Percentiles rank a stretch among this genome's conserved stretches.
These are phyloP conservation scores for Calidris pygmaea DNA, from an alignment of 2,113 vertebrate genomes.

Conservation along the genomic window DNA sequence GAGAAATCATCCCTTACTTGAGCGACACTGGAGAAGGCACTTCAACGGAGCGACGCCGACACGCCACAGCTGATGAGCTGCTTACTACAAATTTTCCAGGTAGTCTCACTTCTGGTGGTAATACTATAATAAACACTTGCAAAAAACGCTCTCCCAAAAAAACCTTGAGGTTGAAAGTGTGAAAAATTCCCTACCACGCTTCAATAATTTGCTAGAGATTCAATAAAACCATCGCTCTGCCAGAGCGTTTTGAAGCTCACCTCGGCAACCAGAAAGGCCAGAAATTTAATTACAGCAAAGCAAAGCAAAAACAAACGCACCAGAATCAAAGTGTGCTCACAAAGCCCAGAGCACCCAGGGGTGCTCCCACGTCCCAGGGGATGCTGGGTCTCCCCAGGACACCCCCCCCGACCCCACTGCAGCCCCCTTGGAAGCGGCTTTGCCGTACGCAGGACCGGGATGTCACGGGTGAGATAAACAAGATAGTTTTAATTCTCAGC, in stretches of 20 bases:
- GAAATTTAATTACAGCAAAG: conserved; percentile 32
- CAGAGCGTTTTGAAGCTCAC: not conserved
- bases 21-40: not conserved
- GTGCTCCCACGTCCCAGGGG: fast-evolving
- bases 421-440: not conserved
- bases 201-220: conserved; percentile 8
- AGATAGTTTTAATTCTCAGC: not conserved
- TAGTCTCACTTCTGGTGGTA: not conserved
- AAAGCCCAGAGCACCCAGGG: not conserved
- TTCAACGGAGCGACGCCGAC: not conserved
- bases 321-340: not conserved
- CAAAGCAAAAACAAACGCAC: not conserved
- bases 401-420: fast-evolving
- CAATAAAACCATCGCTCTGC: not conserved
- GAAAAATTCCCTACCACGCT: conserved; percentile 27
- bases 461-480: fast-evolving
- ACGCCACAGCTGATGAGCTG: not conserved
- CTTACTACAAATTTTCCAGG: not conserved
- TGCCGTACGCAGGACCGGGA: fast-evolving
- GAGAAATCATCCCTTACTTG: not conserved
- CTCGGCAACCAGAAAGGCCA: not conserved
- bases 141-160: not conserved
- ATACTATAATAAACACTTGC: conserved; percentile 31
- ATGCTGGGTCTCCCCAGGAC: not conserved
- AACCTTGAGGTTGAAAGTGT: conserved; percentile 33